Conservation (phyloP, 2,888 invertebrate species). For the Halocaridina rubra region DNA sequence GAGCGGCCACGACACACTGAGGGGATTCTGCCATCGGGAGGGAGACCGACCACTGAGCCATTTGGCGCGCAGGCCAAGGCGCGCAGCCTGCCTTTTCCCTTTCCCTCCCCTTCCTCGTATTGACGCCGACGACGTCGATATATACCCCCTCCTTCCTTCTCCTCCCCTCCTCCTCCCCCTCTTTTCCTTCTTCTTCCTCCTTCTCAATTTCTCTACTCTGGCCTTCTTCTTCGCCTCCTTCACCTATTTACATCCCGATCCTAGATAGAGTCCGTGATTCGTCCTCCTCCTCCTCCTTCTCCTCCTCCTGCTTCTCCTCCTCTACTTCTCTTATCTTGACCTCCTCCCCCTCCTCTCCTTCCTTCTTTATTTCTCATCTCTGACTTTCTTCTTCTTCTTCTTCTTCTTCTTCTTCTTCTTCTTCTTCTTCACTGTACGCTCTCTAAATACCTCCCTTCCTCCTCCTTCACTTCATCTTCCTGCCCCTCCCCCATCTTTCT, state of each 20-base stretch:
- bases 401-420: not conserved
- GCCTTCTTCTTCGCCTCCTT: not conserved
- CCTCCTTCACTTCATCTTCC: not conserved
- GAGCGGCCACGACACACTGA: constrained; percentile 48
- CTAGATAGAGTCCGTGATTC: too few relatives aligned
- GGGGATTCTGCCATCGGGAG: too few relatives aligned
- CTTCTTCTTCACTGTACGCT: too few relatives aligned
- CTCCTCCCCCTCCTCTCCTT: not conserved
- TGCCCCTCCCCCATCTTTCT: not conserved
- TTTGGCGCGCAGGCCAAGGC: constrained; percentile 25
- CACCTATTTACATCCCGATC: too few relatives aligned
- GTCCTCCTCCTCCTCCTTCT: not conserved
- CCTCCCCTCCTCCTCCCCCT: not conserved
- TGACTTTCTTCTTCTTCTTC: not conserved
- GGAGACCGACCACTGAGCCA: too few relatives aligned
- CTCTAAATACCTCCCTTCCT: not conserved
- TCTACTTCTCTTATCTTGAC: not conserved
- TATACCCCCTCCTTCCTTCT: not conserved
- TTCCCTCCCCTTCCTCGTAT: constrained; percentile 44
- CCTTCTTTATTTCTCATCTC: not conserved
- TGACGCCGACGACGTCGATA: constrained; percentile 46
- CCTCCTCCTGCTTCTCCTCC: not conserved
- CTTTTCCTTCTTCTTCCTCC: not conserved
- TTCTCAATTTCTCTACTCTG: not conserved
- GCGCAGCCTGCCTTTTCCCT: constrained; percentile 26